Evolutionary conservation across 2,888 invertebrate genomes (phyloP).

Genomic region (Nymphalis urticae): DNA sequence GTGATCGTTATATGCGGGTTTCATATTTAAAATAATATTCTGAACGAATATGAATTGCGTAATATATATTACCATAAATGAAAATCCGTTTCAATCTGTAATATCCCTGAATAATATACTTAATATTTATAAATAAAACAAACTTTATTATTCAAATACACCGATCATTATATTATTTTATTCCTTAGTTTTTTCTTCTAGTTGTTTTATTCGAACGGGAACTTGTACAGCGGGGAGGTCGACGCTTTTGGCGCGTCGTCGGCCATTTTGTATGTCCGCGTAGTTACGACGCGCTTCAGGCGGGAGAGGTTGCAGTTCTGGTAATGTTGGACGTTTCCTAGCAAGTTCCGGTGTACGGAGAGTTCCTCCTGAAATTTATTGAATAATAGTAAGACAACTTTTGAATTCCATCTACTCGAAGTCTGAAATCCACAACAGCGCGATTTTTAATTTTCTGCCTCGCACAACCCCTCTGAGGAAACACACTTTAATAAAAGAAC

Average conservation of each 20-base stretch:
- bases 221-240: conserved; percentile 77
- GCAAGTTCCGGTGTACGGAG: conserved; percentile 58
- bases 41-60: too few relatives aligned
- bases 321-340: conserved; percentile 63
- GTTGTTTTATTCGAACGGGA: conserved; percentile 70
- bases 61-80: not conserved
- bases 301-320: conserved; percentile 57
- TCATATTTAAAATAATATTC: too few relatives aligned
- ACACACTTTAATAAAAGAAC: too few relatives aligned
- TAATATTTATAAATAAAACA: not conserved
- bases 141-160: not conserved
- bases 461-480: too few relatives aligned
- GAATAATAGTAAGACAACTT: not conserved
- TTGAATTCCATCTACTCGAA: too few relatives aligned
- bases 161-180: conserved; percentile 25
- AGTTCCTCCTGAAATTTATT: conserved; percentile 53
- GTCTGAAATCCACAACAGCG: too few relatives aligned
- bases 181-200: conserved; percentile 58
- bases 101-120: not conserved
- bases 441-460: too few relatives aligned
- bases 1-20: too few relatives aligned
- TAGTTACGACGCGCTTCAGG: conserved; percentile 50
- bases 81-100: conserved; percentile 3
- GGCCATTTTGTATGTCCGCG: conserved; percentile 56
- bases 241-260: conserved; percentile 70